Evolutionary conservation across 2,113 vertebrate genomes (phyloP), one percentile per base, ranked within the genome.

Genomic region (Semnornis frantzii): DNA sequence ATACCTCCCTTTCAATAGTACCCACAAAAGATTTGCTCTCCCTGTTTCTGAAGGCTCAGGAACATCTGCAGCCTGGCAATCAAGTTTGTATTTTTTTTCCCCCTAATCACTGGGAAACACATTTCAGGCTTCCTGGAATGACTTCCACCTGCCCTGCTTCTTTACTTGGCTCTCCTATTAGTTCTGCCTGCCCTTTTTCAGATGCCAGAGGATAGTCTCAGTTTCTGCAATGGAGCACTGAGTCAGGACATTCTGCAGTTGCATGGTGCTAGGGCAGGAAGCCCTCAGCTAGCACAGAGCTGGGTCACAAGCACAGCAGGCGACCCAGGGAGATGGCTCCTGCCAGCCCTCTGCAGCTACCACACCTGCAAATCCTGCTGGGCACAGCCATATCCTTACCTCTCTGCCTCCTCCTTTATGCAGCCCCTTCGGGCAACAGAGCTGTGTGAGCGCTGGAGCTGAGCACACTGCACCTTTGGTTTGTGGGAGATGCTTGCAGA

Each of bases 21-120:
- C 19, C 59, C 71, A 81, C 81, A 92, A 82, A 93, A 82, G 15
- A 54, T 57, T 71, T 58, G 14, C 80, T 83, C 37, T 90, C 31
- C 33, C 77, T 31, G 2, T 24, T 86, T 80, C 63, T 24, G 60
- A 81, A 8, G 52, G 72, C 72, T 64, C 70, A 23, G 50, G 59
- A 88, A 81, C 86, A 93, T 89, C 84, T 94, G 88, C 79, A 91
- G 86, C 64, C 64, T 16, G 15, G 82, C 44, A 87, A 79, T 81
- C 86, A 24, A 18, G 81, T 92, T n/a, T 44, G 27, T 42, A 21
- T 60, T 85, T 59, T 17, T 33, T 15, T n/a, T 1, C 2, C 2
- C 13, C 19, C 58, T 74, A 90, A 94, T 92, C 66, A 24, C 66
- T 62, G 82, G 52, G 30, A 96, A 95, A 93, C 76, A 88, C 87